Percentiles rank a stretch among this genome's conserved stretches.
phyloP scores from a whole-genome alignment of 2,113 vertebrate genomes.

The Xenopus borealis region DNA sequence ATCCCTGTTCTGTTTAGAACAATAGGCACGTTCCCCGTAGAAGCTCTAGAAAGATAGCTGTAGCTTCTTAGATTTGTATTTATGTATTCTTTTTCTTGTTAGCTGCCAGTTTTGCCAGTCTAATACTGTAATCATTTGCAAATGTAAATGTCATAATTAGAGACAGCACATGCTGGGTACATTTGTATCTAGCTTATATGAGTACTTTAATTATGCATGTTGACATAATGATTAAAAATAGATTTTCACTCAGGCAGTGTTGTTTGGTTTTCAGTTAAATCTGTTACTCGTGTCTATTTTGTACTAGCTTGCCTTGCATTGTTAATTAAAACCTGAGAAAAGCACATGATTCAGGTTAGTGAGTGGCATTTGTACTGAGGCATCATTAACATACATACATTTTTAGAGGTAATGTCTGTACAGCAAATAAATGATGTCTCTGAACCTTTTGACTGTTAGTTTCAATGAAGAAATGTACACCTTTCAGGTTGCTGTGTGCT shows the following conservation, averaged over 20 bases:
- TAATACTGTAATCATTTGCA: constrained; percentile 45
- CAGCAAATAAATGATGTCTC: not conserved
- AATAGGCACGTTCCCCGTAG: constrained; percentile 27
- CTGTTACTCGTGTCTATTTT: constrained; percentile 37
- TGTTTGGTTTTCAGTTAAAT: constrained; percentile 43
- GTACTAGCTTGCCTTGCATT: constrained; percentile 26
- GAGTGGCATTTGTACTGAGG: constrained; percentile 24
- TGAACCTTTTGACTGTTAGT: not conserved
- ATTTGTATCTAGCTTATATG: constrained; percentile 38
- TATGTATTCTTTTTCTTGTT: constrained; percentile 35
- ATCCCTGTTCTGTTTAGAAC: constrained; percentile 5
- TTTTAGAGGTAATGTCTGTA: not conserved
- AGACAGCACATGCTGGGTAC: constrained; percentile 40
- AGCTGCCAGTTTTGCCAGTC: constrained; percentile 39
- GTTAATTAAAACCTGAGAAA: constrained; percentile 42
- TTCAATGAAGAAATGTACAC: not conserved
- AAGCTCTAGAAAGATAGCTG: constrained; percentile 25
- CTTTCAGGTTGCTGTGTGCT: not conserved
- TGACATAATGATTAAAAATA: constrained; percentile 46
- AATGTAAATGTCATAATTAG: constrained; percentile 42
- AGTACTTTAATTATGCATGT: constrained; percentile 45
- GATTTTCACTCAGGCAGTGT: constrained; percentile 34
- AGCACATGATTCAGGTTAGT: constrained; percentile 36
- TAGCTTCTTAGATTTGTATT: constrained; percentile 31
- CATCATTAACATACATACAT: constrained; percentile 23